Conservation (phyloP, 30 jellyfish, hydroid and myxozoan genomes). For the Aurelia aurita region DNA sequence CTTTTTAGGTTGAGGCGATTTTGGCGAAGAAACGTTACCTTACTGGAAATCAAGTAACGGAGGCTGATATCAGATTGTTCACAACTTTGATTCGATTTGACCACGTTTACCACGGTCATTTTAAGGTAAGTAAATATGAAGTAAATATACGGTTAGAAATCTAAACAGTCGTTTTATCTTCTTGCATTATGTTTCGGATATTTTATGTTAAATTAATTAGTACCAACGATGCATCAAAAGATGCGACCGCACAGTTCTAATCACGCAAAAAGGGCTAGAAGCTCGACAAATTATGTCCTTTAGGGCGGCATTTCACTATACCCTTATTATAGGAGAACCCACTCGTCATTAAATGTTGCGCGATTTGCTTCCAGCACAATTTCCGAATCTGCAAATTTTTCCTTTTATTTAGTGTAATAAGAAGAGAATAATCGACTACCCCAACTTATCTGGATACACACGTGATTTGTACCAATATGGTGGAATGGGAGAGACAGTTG, state of each 20-base stretch:
- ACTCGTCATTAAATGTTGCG: too few relatives aligned
- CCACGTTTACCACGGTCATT: constrained; percentile 87
- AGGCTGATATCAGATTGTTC: constrained; percentile 87
- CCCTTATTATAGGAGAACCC: too few relatives aligned
- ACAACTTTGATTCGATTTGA: constrained; percentile 87
- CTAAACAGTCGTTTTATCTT: neutral
- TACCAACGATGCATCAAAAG: too few relatives aligned
- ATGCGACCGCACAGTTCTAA: too few relatives aligned
- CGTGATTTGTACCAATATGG: constrained; percentile 85
- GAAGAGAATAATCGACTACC: constrained; percentile 58
- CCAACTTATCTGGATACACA: constrained; percentile 83
- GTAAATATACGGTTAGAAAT: neutral
- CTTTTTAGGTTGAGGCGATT: constrained; percentile 76
- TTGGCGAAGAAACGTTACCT: constrained; percentile 73
- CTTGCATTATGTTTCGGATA: neutral
- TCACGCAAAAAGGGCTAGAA: too few relatives aligned
- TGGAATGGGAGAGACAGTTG: constrained; percentile 75
- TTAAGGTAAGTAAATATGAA: constrained; percentile 61
- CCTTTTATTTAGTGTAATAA: constrained; percentile 78
- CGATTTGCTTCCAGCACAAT: too few relatives aligned
- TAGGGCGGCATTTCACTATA: too few relatives aligned
- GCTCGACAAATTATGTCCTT: too few relatives aligned
- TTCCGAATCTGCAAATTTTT: too few relatives aligned
- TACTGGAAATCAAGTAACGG: constrained; percentile 90
- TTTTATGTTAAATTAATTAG: too few relatives aligned